phyloP scores from a whole-genome alignment of 2,888 invertebrate genomes.

The Carterocephalus palaemon region DNA sequence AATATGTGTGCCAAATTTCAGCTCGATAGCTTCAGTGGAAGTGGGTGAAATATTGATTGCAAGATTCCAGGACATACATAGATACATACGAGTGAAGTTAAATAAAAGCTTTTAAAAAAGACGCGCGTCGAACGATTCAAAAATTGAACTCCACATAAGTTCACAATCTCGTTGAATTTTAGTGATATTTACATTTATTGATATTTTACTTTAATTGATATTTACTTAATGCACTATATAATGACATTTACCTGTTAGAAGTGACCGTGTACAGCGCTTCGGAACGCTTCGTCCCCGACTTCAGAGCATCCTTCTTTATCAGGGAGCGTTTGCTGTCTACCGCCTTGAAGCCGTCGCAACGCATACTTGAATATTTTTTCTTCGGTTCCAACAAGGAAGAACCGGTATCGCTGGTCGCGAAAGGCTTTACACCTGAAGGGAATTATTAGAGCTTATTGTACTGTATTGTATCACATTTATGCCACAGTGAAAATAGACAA shows the following conservation, averaged over 20 bases:
- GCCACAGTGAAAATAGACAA: too few species aligned
- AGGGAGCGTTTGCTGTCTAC: constrained; percentile 42
- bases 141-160: too few species aligned
- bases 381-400: background rate
- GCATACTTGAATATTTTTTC: constrained; percentile 4
- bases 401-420: background rate
- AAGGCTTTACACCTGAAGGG: constrained; percentile 10
- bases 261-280: constrained; percentile 63
- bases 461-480: background rate
- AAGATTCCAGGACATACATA: too few species aligned
- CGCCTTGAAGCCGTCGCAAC: constrained; percentile 9
- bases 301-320: constrained; percentile 51
- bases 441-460: constrained; percentile 1
- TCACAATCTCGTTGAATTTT: too few species aligned
- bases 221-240: background rate
- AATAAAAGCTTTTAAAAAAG: too few species aligned
- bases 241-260: constrained; percentile 57
- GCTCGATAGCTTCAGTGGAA: too few species aligned
- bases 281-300: constrained; percentile 48
- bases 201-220: too few species aligned
- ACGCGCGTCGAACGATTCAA: too few species aligned
- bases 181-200: too few species aligned
- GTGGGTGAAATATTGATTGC: too few species aligned
- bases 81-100: too few species aligned
- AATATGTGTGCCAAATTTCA: too few species aligned